These are phyloP conservation scores for Drosophila hydei DNA, from an alignment of 1,140 invertebrate genomes.

Conservation along the genomic window DNA sequence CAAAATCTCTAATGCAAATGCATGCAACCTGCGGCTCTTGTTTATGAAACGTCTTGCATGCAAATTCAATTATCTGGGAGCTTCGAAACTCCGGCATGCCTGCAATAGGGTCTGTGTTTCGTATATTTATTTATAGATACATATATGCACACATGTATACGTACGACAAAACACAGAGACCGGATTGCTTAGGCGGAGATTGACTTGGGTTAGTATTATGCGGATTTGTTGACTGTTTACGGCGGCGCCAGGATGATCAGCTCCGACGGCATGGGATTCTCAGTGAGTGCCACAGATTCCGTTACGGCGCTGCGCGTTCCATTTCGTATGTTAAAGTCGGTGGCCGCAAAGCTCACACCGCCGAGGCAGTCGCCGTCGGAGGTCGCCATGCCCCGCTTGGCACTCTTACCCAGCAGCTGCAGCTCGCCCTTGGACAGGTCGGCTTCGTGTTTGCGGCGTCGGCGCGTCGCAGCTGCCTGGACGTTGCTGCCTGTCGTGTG, in stretches of 20 bases:
- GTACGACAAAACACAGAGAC: conserved; percentile 15
- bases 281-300: conserved; percentile 77
- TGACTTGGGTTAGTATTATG: background rate
- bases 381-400: conserved; percentile 4
- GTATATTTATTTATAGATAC: background rate
- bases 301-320: conserved; percentile 70
- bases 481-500: conserved; percentile 83
- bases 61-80: conserved; percentile 53
- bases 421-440: conserved; percentile 87
- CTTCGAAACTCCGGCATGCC: conserved; percentile 1
- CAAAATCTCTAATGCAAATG: background rate
- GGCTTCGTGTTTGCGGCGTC: conserved; percentile 85
- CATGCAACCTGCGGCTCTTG: conserved; percentile 16
- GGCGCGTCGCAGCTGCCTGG: conserved; percentile 80
- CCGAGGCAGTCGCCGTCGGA: conserved; percentile 47
- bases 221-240: conserved; percentile 60
- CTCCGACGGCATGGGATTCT: conserved; percentile 75
- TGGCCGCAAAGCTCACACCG: conserved; percentile 52
- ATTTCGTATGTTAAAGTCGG: conserved; percentile 54
- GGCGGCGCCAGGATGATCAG: conserved; percentile 75
- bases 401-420: conserved; percentile 75
- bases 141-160: background rate
- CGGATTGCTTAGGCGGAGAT: conserved; percentile 1
- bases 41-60: conserved; percentile 42
- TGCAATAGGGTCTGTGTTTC: background rate